These are phyloP conservation scores for Saguinus imperator DNA, from an alignment of 2,113 vertebrate species.

Conservation along the genomic window DNA sequence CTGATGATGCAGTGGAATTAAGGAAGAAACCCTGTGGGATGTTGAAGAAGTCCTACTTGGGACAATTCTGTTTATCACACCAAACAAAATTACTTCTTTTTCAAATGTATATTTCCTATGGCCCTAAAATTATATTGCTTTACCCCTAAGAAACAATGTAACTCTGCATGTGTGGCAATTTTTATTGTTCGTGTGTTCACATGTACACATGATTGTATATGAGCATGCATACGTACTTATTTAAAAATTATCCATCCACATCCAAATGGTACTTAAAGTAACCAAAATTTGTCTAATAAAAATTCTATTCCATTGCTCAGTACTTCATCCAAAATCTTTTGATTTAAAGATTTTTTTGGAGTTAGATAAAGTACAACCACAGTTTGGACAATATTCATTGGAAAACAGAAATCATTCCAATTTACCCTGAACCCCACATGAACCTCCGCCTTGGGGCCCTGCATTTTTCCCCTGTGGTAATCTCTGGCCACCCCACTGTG, in stretches of 20 bases:
- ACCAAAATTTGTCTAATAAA: background rate
- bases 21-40: background rate
- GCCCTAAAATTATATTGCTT: background rate
- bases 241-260: background rate
- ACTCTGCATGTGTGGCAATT: background rate
- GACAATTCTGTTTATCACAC: background rate
- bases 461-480: constrained; percentile 80
- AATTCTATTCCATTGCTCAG: constrained; percentile 47
- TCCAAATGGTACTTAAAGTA: background rate
- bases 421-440: constrained; percentile 84
- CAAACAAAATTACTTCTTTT: background rate
- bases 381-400: constrained; percentile 45
- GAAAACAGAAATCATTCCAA: constrained; percentile 74
- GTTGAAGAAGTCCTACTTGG: background rate
- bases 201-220: background rate
- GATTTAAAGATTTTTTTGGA: constrained; percentile 47
- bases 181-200: background rate
- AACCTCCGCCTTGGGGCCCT: constrained; percentile 77
- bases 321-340: background rate
- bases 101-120: background rate
- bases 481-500: constrained; percentile 84
- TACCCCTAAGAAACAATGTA: background rate
- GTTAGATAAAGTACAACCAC: constrained; percentile 58
- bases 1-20: background rate
- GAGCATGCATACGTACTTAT: too few species aligned